Percentiles rank a stretch among this genome's conserved stretches.
phyloP scores from a whole-genome alignment of 2,888 invertebrate species.

The Carpatolechia fugitivella region DNA sequence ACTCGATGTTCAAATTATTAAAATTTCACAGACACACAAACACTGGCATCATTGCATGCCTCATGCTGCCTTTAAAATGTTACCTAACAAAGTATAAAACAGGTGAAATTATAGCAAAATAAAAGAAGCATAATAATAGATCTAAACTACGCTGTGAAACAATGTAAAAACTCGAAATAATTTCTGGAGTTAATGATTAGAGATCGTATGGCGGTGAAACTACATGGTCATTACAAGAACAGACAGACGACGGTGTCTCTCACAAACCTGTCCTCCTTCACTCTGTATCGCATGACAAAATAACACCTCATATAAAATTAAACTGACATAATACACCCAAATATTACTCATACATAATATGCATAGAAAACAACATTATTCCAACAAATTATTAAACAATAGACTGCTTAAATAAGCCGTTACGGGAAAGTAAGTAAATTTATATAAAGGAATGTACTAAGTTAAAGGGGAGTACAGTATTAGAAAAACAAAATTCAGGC shows the following conservation, averaged over 20 bases:
- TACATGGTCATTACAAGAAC: conserved; percentile 39
- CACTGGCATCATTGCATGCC: conserved; percentile 37
- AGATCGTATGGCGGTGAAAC: conserved; percentile 20
- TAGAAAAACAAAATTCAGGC: conserved; percentile 21
- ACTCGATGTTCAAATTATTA: not conserved
- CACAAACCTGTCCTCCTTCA: conserved; percentile 76
- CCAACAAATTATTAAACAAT: conserved; percentile 48
- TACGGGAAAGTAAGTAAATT: conserved; percentile 27
- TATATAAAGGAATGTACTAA: conserved; percentile 28
- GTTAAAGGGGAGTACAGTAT: conserved; percentile 23
- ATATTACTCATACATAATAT: conserved; percentile 33
- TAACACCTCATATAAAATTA: conserved; percentile 61
- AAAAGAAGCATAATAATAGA: not conserved
- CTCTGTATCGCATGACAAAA: conserved; percentile 75
- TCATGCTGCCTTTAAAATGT: conserved; percentile 37
- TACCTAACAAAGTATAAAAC: not conserved
- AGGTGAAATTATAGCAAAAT: not conserved
- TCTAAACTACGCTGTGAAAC: not conserved
- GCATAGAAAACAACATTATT: conserved; percentile 24
- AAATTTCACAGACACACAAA: conserved; percentile 9
- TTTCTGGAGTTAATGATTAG: not conserved
- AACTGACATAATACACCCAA: conserved; percentile 42
- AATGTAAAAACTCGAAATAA: not conserved
- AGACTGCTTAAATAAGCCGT: conserved; percentile 33
- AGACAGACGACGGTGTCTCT: conserved; percentile 28